Conservation (phyloP, 2,113 vertebrate species). For the Dromaius novaehollandiae region DNA sequence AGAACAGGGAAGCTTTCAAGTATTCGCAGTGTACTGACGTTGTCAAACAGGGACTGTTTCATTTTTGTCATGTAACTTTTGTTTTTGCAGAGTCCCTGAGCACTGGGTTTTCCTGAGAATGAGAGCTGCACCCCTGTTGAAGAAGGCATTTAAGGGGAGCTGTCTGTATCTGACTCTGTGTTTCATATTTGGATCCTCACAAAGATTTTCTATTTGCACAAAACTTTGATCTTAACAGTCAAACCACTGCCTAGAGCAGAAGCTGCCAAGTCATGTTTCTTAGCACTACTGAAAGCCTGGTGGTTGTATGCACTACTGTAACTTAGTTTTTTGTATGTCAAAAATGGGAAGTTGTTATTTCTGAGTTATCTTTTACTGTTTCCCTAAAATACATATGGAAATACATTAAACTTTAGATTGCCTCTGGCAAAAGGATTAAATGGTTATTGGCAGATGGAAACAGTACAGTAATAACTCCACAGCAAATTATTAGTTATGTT, state of each 20-base stretch:
- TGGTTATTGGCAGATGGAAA: slow-evolving; percentile 44
- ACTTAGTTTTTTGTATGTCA: not conserved
- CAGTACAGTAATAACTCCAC: slow-evolving; percentile 8
- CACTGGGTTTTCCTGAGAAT: not conserved
- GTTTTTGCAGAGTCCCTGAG: not conserved
- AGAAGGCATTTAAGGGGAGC: not conserved
- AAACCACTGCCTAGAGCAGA: not conserved
- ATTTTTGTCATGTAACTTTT: not conserved
- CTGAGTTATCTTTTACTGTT: not conserved
- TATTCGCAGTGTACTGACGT: not conserved
- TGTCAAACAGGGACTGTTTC: not conserved
- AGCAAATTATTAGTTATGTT: slow-evolving; percentile 51
- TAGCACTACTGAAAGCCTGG: not conserved
- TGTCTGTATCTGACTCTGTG: not conserved
- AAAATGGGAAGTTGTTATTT: slow-evolving; percentile 15
- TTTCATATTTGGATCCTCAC: not conserved
- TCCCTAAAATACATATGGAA: not conserved
- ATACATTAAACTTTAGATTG: slow-evolving; percentile 4
- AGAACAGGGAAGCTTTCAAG: not conserved
- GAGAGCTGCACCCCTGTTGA: not conserved
- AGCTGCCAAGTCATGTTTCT: not conserved
- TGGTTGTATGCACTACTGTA: not conserved
- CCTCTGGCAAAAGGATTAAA: slow-evolving; percentile 46
- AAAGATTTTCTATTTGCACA: not conserved
- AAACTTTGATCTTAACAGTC: not conserved